These are phyloP conservation scores for Trachemys scripta DNA, from an alignment of 2,113 vertebrate species.

Conservation along the genomic window DNA sequence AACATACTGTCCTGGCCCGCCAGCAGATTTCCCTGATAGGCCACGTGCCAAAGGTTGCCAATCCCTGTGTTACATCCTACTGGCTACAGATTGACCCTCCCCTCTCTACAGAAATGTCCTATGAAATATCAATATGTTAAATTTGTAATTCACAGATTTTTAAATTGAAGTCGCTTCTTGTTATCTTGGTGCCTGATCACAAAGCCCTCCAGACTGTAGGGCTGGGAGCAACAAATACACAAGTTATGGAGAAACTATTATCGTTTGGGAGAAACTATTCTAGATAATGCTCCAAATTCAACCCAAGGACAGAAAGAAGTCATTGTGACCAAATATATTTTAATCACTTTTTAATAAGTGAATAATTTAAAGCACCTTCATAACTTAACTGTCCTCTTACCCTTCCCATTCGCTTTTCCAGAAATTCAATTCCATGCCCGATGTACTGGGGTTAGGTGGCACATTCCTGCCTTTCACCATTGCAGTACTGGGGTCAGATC, in stretches of 20 bases:
- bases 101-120: neutral
- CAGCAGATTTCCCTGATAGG: too few relatives aligned
- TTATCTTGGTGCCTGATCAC: constrained; percentile 24
- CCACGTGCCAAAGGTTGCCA: too few relatives aligned
- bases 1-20: too few relatives aligned
- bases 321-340: constrained; percentile 24
- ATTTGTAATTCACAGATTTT: constrained; percentile 62
- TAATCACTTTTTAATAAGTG: constrained; percentile 41
- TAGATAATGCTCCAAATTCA: constrained; percentile 7
- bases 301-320: constrained; percentile 37
- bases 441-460: neutral
- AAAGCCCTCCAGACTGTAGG: neutral
- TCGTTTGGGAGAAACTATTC: neutral
- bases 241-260: constrained; percentile 5
- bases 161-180: constrained; percentile 18
- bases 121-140: constrained; percentile 39
- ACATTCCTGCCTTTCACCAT: neutral
- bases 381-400: neutral
- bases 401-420: constrained; percentile 34
- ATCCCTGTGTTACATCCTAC: neutral
- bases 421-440: constrained; percentile 17
- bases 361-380: constrained; percentile 36
- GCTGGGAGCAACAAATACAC: constrained; percentile 41
- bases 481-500: neutral
- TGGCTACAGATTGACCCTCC: neutral